Base-by-base conservation (phyloP, 2,888 invertebrate genomes). In the Disparrhopalites patrizii region DNA sequence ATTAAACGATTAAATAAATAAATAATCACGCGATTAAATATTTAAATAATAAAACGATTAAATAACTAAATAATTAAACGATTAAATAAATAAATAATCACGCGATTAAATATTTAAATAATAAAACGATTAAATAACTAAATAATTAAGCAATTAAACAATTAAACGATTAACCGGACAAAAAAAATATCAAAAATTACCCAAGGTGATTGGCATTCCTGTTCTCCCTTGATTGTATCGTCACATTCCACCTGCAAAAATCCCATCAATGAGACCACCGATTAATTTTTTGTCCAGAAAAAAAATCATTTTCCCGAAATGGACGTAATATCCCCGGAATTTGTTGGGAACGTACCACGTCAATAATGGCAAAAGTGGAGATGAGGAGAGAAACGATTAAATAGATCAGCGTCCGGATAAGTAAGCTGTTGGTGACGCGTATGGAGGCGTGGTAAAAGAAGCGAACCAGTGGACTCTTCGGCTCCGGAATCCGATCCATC, bases 351-450 rank as follows among this genome's bases (percentile, higher is more conserved):
- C 79, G 78, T 77, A 83, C 82, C 76, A 90, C 82, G 78, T 88
- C 88, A 20, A 86, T 81, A 72, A 89, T 82, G 1, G 89, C 85
- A 55, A 85, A 86, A 0, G 81, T 81, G 25, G 85, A 84, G 43
- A 89, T 82, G 68, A 86, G 83, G 20, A 83, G 73, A 67, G 87
- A 86, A 64, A 89, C 84, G 1, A 86, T 73, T 25, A 90, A 78
- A 76, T 90, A 92, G 40, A 91, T 82, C 1, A 81, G 75, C 13
- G 85, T 84, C 67, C 91, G 82, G 47, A 85, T 80, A 57, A 81
- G 77, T 15, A 86, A 83, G 68, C 85, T 88, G 76, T 82, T 83
- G 58, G 87, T 86, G 55, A 90, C 83, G 38, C 76, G 77, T 31
- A 83, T 79, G 0, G 89, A 88, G 30, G 83, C 79, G 56, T 84